Conservation (phyloP, 2,113 vertebrate genomes). For the Erythrocercus mccallii region DNA sequence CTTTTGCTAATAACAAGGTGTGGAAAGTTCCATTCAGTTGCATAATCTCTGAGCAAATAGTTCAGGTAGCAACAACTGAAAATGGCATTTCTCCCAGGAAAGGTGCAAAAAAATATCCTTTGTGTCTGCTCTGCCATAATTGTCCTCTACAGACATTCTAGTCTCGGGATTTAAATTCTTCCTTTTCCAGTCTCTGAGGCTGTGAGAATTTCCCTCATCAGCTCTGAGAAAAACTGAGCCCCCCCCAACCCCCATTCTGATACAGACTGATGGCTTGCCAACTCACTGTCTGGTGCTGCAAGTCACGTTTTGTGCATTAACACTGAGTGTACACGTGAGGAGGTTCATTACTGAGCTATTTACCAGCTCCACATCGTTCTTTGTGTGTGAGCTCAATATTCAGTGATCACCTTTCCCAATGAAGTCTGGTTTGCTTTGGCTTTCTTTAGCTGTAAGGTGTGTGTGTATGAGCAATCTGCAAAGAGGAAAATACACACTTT, state of each 20-base stretch:
- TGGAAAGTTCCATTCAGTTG: background rate
- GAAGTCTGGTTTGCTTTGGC: background rate
- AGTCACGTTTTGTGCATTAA: background rate
- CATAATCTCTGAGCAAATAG: background rate
- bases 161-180: background rate
- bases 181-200: background rate
- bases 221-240: background rate
- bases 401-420: background rate
- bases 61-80: background rate
- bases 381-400: background rate
- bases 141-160: background rate
- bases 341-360: background rate
- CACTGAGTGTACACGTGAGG: background rate
- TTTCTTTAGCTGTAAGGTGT: background rate
- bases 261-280: fast-evolving
- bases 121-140: background rate
- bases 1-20: background rate
- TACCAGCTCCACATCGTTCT: background rate
- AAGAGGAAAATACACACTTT: background rate
- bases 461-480: background rate
- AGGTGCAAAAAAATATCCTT: background rate
- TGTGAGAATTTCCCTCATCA: background rate
- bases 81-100: background rate
- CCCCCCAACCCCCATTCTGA: background rate
- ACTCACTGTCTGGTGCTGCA: background rate